Conservation (phyloP, 2,888 invertebrate genomes). For the Silvanus unidentatus region DNA sequence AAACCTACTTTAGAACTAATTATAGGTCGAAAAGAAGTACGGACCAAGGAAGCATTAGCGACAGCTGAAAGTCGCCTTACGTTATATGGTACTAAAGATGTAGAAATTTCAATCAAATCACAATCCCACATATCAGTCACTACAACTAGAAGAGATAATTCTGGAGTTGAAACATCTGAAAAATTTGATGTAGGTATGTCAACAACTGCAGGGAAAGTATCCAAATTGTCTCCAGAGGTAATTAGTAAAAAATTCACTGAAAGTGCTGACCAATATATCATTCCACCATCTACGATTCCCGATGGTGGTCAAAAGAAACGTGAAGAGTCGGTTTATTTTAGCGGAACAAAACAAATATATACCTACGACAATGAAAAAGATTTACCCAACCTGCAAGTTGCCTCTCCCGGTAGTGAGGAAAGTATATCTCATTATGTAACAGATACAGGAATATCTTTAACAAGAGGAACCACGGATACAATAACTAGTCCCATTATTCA, state of each 20-base stretch:
- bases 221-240: slow-evolving; percentile 27
- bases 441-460: slow-evolving; percentile 53
- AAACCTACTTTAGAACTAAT: slow-evolving; percentile 48
- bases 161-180: slow-evolving; percentile 47
- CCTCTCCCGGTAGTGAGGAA: slow-evolving; percentile 47
- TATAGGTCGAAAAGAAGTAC: slow-evolving; percentile 51
- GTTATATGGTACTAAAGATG: slow-evolving; percentile 50
- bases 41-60: slow-evolving; percentile 49
- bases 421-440: slow-evolving; percentile 51
- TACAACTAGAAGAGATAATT: slow-evolving; percentile 42
- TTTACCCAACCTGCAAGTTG: slow-evolving; percentile 20
- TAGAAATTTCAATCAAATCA: slow-evolving; percentile 52
- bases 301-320: slow-evolving; percentile 41
- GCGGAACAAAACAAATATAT: slow-evolving; percentile 49
- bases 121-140: slow-evolving; percentile 52
- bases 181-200: slow-evolving; percentile 47
- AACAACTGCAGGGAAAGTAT: slow-evolving; percentile 44
- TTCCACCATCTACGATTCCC: slow-evolving; percentile 35
- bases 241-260: slow-evolving; percentile 26
- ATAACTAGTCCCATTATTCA: slow-evolving; percentile 44
- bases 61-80: slow-evolving; percentile 51
- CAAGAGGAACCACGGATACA: slow-evolving; percentile 48
- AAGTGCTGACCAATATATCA: slow-evolving; percentile 40
- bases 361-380: slow-evolving; percentile 44
- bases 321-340: slow-evolving; percentile 50